A percentile compares a stretch with the other conserved stretches of the same genome.
phyloP scores from a whole-genome alignment of 2,888 invertebrate species.

The Copidosoma aretas region DNA sequence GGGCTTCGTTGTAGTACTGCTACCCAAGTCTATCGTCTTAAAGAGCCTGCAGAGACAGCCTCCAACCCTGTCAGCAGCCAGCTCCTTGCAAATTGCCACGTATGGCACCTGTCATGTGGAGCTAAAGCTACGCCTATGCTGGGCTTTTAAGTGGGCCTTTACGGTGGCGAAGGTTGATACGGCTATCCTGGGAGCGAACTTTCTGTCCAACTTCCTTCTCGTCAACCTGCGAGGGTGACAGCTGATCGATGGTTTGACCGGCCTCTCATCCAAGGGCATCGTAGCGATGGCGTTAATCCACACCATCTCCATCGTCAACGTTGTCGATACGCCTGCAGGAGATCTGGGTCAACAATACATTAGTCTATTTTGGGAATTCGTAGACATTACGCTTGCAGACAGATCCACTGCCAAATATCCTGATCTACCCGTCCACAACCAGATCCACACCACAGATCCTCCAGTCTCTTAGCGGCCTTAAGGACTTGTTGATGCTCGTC shows the following conservation, averaged over 20 bases:
- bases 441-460: neutral
- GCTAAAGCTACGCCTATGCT: neutral
- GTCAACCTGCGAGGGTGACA: neutral
- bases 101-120: neutral
- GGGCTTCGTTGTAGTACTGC: neutral
- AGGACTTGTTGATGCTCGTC: too few species aligned
- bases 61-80: neutral
- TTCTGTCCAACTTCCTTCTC: neutral
- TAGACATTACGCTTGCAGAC: neutral
- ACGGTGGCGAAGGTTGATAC: neutral
- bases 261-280: neutral
- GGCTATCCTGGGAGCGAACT: neutral
- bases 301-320: conserved; percentile 1
- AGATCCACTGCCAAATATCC: neutral
- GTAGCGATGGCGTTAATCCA: neutral
- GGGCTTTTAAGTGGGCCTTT: neutral
- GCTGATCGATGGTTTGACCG: neutral
- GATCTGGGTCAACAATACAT: conserved; percentile 34
- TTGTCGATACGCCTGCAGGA: conserved; percentile 10
- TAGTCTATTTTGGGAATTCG: neutral
- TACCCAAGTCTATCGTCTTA: neutral
- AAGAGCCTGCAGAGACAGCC: neutral
- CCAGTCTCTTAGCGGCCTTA: neutral
- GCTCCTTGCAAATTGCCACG: neutral
- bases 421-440: neutral